A percentile compares a stretch with the other conserved stretches of the same genome.
Evolutionary conservation across 2,888 invertebrate genomes (phyloP).

Genomic region (Catocala fraxini): DNA sequence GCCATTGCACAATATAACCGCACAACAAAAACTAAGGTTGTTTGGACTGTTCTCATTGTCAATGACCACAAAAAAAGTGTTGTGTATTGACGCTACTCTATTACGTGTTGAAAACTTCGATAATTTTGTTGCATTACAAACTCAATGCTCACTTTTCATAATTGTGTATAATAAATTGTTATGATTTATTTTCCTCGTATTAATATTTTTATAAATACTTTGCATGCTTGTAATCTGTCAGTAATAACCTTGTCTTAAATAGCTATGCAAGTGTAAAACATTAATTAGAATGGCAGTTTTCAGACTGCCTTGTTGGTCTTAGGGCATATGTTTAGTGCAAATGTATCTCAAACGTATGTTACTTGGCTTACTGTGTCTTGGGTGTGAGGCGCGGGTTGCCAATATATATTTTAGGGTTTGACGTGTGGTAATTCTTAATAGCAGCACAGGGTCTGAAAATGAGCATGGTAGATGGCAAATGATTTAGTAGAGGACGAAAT

Average conservation of each 20-base stretch:
- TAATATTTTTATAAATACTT: conserved; percentile 7
- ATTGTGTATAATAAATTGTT: no score
- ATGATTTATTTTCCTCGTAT: no score
- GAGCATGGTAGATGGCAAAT: no score
- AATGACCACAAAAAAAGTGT: conserved; percentile 34
- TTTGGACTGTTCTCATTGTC: conserved; percentile 34
- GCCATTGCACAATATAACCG: conserved; percentile 30
- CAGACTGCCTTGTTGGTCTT: no score
- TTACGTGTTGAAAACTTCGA: background rate
- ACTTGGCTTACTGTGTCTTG: no score
- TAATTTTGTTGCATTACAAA: background rate
- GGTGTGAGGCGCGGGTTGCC: no score
- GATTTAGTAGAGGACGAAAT: no score
- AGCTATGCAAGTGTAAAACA: conserved; percentile 4
- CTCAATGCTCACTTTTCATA: background rate
- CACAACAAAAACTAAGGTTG: conserved; percentile 12
- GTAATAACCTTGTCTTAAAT: conserved; percentile 13
- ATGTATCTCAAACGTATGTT: no score
- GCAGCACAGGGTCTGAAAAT: no score
- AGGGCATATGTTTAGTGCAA: no score
- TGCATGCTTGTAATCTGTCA: conserved; percentile 2
- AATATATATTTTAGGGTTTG: no score
- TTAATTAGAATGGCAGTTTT: background rate
- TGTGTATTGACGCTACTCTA: conserved; percentile 5
- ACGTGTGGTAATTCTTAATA: no score